Base-by-base conservation (phyloP, 2,888 invertebrate genomes). In the Sminthurinus aureus region DNA sequence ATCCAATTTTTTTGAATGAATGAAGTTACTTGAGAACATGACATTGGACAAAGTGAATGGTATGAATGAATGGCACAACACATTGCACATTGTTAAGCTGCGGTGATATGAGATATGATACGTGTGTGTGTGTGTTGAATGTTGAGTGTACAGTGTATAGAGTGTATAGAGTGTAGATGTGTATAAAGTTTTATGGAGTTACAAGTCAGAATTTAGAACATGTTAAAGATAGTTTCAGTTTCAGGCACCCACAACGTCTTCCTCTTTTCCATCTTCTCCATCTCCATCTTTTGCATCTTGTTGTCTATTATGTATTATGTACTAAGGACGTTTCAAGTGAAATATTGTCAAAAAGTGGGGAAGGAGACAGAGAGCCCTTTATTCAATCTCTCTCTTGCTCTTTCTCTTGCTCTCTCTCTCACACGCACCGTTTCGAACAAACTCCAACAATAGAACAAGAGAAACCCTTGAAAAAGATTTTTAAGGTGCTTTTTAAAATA, bases 391-490 rank as follows among this genome's bases (percentile, higher is more conserved):
- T 38, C 38, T 38, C 38, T 38, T 38, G 38, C 38, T 38, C 38
- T 38, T 6, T 58, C 50, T 38, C 38, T 38, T 38, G 38, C 38
- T 38, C 38, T 38, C 38, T 58, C 50, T n/a, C n/a, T n/a, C n/a
- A n/a, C n/a, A n/a, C n/a, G 58, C 76, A 77, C 76, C n/a, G 20
- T 51, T 52, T 58, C 38, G 15, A 58, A 58, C 18, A 58, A 58
- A 58, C 58, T 18, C 18, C 58, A 58, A 58, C 58, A 58, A 58
- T 58, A n/a, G 76, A 50, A 77, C 58, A 51, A 77, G 20, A 77
- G 76, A 22, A 77, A 20, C 76, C 76, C 76, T 77, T 52, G n/a
- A 77, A 58, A 77, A 24, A 71, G 24, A 71, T 4, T 71, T 24
- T 71, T 71, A 26, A 71, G 76, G 76, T 58, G 76, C 76, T 11